Evolutionary conservation across 2,888 invertebrate species (phyloP).

Genomic region (Sphaerophoria taeniata): DNA sequence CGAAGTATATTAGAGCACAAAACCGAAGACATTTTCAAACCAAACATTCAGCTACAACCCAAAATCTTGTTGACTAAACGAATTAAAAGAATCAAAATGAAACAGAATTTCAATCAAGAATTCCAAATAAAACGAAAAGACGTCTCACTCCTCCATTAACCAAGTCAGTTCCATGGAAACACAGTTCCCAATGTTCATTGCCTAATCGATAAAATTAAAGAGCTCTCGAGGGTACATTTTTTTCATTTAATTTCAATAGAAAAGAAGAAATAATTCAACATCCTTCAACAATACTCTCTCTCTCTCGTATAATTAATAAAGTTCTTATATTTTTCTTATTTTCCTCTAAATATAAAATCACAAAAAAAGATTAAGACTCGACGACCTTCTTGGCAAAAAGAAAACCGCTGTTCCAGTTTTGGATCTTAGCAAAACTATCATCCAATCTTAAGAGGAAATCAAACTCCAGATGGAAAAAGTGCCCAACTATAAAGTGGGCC

Average conservation of each 20-base stretch:
- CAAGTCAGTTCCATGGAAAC: neutral
- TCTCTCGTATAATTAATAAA: slow-evolving; percentile 13
- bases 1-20: too few relatives aligned
- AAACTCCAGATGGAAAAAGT: slow-evolving; percentile 92
- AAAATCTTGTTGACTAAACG: too few relatives aligned
- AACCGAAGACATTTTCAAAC: too few relatives aligned
- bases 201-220: neutral
- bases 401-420: slow-evolving; percentile 93
- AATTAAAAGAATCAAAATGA: too few relatives aligned
- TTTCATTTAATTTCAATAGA: neutral
- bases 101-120: too few relatives aligned
- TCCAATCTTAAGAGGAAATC: slow-evolving; percentile 92
- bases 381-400: slow-evolving; percentile 93
- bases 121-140: too few relatives aligned
- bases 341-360: neutral
- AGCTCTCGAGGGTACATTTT: neutral
- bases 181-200: neutral
- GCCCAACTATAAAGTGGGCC: slow-evolving; percentile 94
- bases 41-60: too few relatives aligned
- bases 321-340: neutral
- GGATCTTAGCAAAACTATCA: slow-evolving; percentile 91
- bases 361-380: slow-evolving; percentile 84
- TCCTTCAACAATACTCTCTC: neutral
- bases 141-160: too few relatives aligned
- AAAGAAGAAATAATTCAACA: neutral